Base-by-base conservation (phyloP, 2,113 vertebrate genomes). In the Alethe castanea region DNA sequence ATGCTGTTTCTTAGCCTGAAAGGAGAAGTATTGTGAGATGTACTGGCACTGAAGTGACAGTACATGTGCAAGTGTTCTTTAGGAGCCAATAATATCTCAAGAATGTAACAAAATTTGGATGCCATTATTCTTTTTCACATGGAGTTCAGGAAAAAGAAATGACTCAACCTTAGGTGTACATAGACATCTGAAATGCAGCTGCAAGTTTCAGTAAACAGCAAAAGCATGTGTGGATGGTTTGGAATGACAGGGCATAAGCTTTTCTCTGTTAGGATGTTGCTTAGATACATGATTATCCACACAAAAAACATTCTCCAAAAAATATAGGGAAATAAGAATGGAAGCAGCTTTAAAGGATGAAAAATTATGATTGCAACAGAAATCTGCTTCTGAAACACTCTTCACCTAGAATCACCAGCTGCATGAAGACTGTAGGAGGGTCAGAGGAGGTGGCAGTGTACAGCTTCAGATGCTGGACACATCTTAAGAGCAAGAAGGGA, bases 201-300 rank as follows among this genome's bases (percentile, higher is more conserved):
- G 28, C 15, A 80, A 50, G 57, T 94, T 91, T 82, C 73, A 52
- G 5, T 78, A 85, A 81, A 47, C 53, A 72, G 36, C 50, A 66
- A 54, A 95, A 94, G 48, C 81, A 76, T 48, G 74, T 72, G 69
- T 72, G 73, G 87, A 87, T 61, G 65, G 48, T 94, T 91, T 74
- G 53, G 89, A 92, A 87, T 88, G 42, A 74, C 56, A 76, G 33
- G 54, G n/a, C 53, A 57, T 48, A 96, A 72, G 89, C 54, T 82
- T 89, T 89, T 53, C 45, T 48, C n/a, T 92, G 1, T 89, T 92
- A 91, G 45, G 66, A 8, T 80, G 91, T 97, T 95, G 93, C 96
- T 92, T 97, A 67, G 95, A 87, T 88, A 97, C 95, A 77, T 26
- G 22, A n/a, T 92, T 73, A 86, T 86, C 74, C 16, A 20, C 54